Evolutionary conservation across 2,797 vertebrate genomes (phyloP).

Genomic region (Zalophus californianus): DNA sequence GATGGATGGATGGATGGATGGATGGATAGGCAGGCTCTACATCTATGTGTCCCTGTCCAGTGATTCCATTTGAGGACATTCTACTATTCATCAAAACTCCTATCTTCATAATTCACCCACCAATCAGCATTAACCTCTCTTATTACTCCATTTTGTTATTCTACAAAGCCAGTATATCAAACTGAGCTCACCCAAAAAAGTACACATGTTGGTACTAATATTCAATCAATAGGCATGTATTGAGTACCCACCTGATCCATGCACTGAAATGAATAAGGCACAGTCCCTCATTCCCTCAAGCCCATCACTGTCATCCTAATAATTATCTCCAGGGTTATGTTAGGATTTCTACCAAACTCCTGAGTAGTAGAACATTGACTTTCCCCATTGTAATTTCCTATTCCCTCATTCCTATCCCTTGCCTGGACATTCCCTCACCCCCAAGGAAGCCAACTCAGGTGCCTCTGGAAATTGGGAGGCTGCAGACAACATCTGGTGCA

Average conservation of each 20-base stretch:
- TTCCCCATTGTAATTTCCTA: neutral
- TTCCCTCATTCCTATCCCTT: conserved; percentile 57
- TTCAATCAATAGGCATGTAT: neutral
- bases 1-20: neutral
- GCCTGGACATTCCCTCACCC: conserved; percentile 13
- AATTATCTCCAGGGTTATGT: neutral
- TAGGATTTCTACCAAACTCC: neutral
- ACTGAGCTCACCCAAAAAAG: neutral
- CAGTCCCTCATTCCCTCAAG: neutral
- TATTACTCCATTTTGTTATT: conserved; percentile 34
- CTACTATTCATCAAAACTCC: neutral
- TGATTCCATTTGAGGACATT: conserved; percentile 39
- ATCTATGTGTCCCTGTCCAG: neutral
- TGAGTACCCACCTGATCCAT: neutral
- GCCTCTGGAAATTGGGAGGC: conserved; percentile 77
- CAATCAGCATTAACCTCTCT: neutral
- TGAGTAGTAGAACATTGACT: neutral
- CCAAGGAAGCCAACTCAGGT: conserved; percentile 53
- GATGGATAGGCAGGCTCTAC: neutral
- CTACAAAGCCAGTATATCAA: neutral
- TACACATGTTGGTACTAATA: neutral
- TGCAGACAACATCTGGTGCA: conserved; percentile 78
- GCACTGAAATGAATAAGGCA: neutral
- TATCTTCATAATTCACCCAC: conserved; percentile 8
- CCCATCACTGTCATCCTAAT: neutral